Conservation (phyloP, 2,888 invertebrate genomes). For the Agrotis puta region DNA sequence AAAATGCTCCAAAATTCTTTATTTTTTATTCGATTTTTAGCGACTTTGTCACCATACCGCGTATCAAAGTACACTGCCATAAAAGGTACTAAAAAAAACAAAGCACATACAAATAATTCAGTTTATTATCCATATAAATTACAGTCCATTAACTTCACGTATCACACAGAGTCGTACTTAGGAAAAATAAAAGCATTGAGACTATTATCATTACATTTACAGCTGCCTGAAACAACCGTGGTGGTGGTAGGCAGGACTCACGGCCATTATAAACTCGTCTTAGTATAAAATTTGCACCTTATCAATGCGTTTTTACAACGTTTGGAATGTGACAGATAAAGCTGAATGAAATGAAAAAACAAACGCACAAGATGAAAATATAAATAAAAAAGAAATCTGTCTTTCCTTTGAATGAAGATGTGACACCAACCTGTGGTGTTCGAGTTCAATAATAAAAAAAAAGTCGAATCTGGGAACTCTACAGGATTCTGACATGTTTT, state of each 20-base stretch:
- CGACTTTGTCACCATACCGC: background rate
- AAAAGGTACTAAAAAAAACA: constrained; percentile 21
- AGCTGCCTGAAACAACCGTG: constrained; percentile 57
- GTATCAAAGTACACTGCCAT: too few relatives aligned
- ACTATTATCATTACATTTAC: constrained; percentile 34
- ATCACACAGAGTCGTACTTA: constrained; percentile 73
- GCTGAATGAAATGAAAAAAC: too few relatives aligned
- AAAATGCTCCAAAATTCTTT: too few relatives aligned
- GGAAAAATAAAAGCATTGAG: constrained; percentile 56
- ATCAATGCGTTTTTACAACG: background rate
- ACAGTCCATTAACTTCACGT: constrained; percentile 78
- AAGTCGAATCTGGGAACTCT: too few relatives aligned
- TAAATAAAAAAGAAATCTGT: too few relatives aligned
- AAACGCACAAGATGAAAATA: too few relatives aligned
- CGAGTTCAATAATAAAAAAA: too few relatives aligned
- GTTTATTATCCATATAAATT: constrained; percentile 83
- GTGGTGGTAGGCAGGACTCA: constrained; percentile 33
- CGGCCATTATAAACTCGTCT: constrained; percentile 17
- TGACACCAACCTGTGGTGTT: too few relatives aligned
- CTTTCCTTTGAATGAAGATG: too few relatives aligned
- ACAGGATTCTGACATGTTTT: too few relatives aligned
- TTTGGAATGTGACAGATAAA: constrained; percentile 14
- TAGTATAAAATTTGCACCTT: background rate
- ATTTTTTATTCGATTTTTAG: too few relatives aligned
- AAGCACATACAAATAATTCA: constrained; percentile 74